These are phyloP conservation scores for Atrichornis clamosus DNA, from an alignment of 2,113 vertebrate genomes.

Conservation along the genomic window DNA sequence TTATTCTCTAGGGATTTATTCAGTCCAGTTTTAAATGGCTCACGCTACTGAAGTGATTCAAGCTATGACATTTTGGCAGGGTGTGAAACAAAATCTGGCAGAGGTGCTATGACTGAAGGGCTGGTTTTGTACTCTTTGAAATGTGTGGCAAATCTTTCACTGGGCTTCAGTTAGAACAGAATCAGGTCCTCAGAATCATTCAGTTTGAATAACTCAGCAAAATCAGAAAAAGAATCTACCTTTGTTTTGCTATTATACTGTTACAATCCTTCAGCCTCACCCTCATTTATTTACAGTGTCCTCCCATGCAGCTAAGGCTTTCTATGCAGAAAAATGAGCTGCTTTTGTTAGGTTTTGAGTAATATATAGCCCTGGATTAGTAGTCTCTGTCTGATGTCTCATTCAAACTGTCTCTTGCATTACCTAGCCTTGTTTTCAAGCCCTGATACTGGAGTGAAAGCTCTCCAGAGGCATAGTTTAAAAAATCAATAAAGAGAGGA, in stretches of 20 bases:
- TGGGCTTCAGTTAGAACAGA: neutral
- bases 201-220: neutral
- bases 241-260: neutral
- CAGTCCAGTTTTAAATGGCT: constrained; percentile 22
- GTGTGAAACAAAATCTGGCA: constrained; percentile 49
- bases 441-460: neutral
- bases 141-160: neutral
- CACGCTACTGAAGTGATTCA: constrained; percentile 33
- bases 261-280: neutral
- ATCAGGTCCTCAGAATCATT: neutral
- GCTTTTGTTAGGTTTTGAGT: neutral
- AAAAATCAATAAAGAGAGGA: constrained; percentile 15
- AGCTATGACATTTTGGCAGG: constrained; percentile 49
- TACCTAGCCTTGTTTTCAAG: neutral
- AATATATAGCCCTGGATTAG: constrained; percentile 10
- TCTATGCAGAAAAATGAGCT: neutral
- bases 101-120: neutral
- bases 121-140: constrained; percentile 20
- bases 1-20: constrained; percentile 25
- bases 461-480: neutral
- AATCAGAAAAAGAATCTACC: neutral
- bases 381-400: constrained; percentile 6
- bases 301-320: neutral
- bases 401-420: neutral
- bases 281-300: neutral